Conservation (phyloP, 64 coral and sea anemone species). For the Actinia tenebrosa region DNA sequence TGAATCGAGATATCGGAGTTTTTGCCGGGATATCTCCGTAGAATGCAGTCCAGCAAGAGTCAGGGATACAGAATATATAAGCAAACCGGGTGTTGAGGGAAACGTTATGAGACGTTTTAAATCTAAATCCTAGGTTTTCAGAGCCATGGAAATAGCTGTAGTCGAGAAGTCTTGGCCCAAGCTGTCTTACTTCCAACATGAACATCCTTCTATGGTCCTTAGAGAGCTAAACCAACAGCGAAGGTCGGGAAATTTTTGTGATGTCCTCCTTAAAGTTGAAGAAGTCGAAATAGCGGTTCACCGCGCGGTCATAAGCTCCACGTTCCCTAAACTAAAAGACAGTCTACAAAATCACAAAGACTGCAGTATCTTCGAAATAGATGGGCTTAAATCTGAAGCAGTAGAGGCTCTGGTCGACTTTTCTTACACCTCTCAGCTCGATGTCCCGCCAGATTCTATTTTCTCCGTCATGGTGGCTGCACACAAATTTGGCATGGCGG, state of each 20-base stretch:
- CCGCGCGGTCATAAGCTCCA: conserved; percentile 57
- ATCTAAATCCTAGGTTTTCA: conserved; percentile 7
- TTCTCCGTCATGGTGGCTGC: conserved; percentile 56
- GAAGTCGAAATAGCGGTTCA: conserved; percentile 58
- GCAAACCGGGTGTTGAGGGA: background rate
- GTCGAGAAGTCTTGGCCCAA: background rate
- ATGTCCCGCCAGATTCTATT: conserved; percentile 32
- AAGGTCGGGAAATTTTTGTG: conserved; percentile 59
- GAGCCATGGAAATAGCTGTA: conserved; percentile 9
- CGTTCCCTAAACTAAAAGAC: conserved; percentile 57
- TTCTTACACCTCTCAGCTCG: conserved; percentile 53
- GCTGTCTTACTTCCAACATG: conserved; percentile 19
- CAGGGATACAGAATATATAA: background rate
- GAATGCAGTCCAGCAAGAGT: background rate
- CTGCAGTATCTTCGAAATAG: conserved; percentile 39
- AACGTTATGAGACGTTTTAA: background rate
- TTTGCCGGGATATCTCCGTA: background rate
- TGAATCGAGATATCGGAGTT: background rate
- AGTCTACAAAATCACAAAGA: conserved; percentile 40
- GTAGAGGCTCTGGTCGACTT: conserved; percentile 74
- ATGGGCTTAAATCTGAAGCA: conserved; percentile 65
- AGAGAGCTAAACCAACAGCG: conserved; percentile 73
- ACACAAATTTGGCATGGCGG: conserved; percentile 50
- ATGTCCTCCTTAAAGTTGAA: conserved; percentile 57
- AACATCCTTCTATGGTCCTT: conserved; percentile 24